Evolutionary conservation across 2,888 invertebrate species (phyloP).

Genomic region (Phytoseiulus persimilis): DNA sequence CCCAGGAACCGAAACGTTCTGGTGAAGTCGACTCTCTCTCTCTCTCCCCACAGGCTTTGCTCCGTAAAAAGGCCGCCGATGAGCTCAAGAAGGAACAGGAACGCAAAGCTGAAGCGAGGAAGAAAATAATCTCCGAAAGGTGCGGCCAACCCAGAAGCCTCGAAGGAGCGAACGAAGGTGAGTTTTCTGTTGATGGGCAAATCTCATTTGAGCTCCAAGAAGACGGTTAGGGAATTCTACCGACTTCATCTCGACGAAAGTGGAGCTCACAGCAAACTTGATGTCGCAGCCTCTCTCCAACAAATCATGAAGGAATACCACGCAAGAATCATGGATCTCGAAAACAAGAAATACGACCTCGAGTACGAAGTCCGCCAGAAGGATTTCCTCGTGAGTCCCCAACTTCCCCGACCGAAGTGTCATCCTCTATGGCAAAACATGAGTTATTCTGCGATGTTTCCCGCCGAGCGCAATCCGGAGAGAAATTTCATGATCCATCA

Average conservation of each 20-base stretch:
- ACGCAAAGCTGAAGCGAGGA: slow-evolving; percentile 46
- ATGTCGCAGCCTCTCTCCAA: slow-evolving; percentile 74
- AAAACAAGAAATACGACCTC: slow-evolving; percentile 98
- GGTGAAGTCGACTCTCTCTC: background rate
- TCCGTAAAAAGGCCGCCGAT: slow-evolving; percentile 47
- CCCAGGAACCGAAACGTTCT: no score
- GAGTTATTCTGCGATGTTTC: no score
- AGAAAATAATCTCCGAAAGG: slow-evolving; percentile 45
- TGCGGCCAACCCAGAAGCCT: slow-evolving; percentile 44
- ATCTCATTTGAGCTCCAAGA: background rate
- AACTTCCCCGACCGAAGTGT: no score
- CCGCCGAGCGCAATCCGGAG: background rate
- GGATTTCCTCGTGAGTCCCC: slow-evolving; percentile 78
- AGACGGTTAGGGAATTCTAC: no score
- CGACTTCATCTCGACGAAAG: background rate
- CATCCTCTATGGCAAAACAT: no score
- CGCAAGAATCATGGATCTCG: slow-evolving; percentile 80
- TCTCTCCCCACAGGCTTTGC: slow-evolving; percentile 42
- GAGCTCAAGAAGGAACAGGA: slow-evolving; percentile 47
- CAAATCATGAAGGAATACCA: slow-evolving; percentile 88
- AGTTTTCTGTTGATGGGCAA: background rate
- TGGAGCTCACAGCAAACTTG: background rate
- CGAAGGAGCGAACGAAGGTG: slow-evolving; percentile 46
- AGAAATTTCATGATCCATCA: background rate
- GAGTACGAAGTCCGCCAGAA: slow-evolving; percentile 89